phyloP scores from a whole-genome alignment of 1,140 invertebrate species.

The Brachionus asplanchnoidis region DNA sequence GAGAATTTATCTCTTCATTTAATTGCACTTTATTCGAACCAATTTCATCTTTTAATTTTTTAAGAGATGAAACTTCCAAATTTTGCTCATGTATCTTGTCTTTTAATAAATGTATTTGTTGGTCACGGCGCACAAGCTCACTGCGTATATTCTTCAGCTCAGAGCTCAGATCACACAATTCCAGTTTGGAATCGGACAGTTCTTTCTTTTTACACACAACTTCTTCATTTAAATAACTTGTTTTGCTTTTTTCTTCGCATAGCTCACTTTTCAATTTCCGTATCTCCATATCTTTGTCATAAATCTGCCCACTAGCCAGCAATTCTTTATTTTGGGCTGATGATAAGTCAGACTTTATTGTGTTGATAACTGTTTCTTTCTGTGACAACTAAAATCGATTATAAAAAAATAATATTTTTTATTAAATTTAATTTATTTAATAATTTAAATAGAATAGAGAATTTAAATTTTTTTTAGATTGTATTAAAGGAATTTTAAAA shows the following conservation, averaged over 20 bases:
- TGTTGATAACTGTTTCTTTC: slow-evolving; percentile 13
- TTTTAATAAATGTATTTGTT: slow-evolving; percentile 18
- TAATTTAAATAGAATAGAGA: too few species aligned
- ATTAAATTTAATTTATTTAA: neutral
- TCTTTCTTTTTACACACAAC: neutral
- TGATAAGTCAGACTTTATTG: slow-evolving; percentile 13
- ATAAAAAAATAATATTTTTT: neutral
- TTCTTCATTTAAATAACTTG: neutral
- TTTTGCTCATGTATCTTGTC: slow-evolving; percentile 20
- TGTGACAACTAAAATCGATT: neutral
- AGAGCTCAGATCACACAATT: neutral
- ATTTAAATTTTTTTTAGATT: too few species aligned
- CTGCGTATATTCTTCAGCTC: neutral
- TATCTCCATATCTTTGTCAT: slow-evolving; percentile 27
- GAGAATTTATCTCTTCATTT: slow-evolving; percentile 23
- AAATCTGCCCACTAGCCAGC: neutral
- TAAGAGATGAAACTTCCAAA: neutral
- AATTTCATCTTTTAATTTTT: neutral
- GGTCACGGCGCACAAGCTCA: neutral
- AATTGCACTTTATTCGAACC: neutral
- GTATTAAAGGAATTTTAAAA: too few species aligned
- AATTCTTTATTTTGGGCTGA: slow-evolving; percentile 25
- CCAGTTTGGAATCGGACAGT: neutral
- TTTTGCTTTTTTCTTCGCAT: neutral
- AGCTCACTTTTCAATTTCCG: neutral